Percentiles rank a stretch among this genome's conserved stretches.
Evolutionary conservation across 2,113 vertebrate species (phyloP).

Genomic region (human (Homo sapiens)): GRCh38 chr7:72445001-72445500

Average conservation of each 20-base stretch:
- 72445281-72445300: rapidly evolving
- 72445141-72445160: not conserved
- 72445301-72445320: not conserved
- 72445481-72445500: not conserved
- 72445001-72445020: not conserved
- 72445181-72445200: not conserved
- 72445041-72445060: constrained; percentile 40
- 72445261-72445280: no score
- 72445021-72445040: constrained; percentile 21
- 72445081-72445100: not conserved
- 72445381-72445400: not conserved
- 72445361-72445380: not conserved
- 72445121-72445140: not conserved
- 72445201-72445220: not conserved
- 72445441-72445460: rapidly evolving
- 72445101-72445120: not conserved
- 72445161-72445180: not conserved
- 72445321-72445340: not conserved
- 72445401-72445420: not conserved
- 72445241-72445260: not conserved
- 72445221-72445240: not conserved
- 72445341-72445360: not conserved
- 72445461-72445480: not conserved
- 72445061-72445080: not conserved
- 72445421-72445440: not conserved